Conservation (phyloP, 2,797 vertebrate genomes). For the Cottoperca gobio region DNA sequence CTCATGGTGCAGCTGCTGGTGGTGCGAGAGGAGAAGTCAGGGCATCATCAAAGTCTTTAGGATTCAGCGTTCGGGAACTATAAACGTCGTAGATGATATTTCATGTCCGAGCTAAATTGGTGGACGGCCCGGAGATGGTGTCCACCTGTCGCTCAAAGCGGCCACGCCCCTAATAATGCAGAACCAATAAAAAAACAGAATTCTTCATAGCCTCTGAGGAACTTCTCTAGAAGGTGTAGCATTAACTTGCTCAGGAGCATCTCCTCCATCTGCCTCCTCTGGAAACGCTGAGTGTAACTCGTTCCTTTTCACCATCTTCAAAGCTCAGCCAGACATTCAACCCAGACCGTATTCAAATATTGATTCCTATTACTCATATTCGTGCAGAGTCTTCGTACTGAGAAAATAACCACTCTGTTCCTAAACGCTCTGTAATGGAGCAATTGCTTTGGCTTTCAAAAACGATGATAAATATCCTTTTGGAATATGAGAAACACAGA, state of each 20-base stretch:
- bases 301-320: slow-evolving; percentile 35
- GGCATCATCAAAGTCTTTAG: neutral
- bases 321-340: slow-evolving; percentile 11
- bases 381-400: slow-evolving; percentile 21
- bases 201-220: neutral
- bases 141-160: too few species aligned
- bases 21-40: neutral
- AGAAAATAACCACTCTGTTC: slow-evolving; percentile 30
- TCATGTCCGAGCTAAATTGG: neutral
- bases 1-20: neutral
- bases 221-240: neutral
- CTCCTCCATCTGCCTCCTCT: neutral
- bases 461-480: slow-evolving; percentile 57
- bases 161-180: too few species aligned
- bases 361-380: slow-evolving; percentile 41
- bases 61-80: neutral
- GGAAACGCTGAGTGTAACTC: neutral
- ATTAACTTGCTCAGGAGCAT: neutral
- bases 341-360: slow-evolving; percentile 43
- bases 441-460: slow-evolving; percentile 54
- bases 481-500: slow-evolving; percentile 67
- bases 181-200: neutral
- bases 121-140: too few species aligned
- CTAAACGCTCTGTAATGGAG: slow-evolving; percentile 42
- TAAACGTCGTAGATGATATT: neutral